Evolutionary conservation across 2,113 vertebrate genomes (phyloP).

Genomic region (Drymodes brunneopygia): DNA sequence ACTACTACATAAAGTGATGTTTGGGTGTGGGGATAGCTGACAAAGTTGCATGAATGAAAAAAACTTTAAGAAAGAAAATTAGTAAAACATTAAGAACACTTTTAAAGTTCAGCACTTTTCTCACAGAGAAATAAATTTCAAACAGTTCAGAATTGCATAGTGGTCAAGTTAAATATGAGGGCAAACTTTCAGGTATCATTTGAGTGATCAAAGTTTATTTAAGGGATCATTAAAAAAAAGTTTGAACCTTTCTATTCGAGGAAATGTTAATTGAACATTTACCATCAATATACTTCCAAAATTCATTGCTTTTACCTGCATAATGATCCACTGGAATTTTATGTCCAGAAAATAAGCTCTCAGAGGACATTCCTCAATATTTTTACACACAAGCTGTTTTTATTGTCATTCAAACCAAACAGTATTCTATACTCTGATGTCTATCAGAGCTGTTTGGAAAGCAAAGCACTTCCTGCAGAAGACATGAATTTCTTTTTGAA

Average conservation of each 20-base stretch:
- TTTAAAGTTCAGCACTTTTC: background rate
- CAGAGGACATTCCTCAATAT: background rate
- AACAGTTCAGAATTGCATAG: background rate
- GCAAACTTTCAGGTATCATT: background rate
- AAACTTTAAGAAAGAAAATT: background rate
- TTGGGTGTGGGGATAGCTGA: background rate
- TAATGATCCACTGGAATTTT: background rate
- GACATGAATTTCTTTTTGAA: background rate
- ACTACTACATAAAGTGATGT: background rate
- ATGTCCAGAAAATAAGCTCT: accelerated
- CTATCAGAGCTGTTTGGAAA: background rate
- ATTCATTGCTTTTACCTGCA: background rate
- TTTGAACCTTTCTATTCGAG: background rate
- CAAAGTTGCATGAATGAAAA: background rate
- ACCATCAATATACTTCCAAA: background rate
- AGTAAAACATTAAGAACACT: background rate
- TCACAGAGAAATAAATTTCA: background rate
- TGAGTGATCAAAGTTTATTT: background rate
- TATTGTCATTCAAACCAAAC: background rate
- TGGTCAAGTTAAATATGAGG: background rate
- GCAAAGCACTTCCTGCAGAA: background rate
- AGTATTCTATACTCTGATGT: background rate
- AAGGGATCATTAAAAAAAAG: background rate
- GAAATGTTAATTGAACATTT: background rate
- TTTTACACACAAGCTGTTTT: background rate